Percentiles rank a stretch among this genome's conserved stretches.
phyloP scores from a whole-genome alignment of 1,140 invertebrate species.

The Drosophila miranda region DNA sequence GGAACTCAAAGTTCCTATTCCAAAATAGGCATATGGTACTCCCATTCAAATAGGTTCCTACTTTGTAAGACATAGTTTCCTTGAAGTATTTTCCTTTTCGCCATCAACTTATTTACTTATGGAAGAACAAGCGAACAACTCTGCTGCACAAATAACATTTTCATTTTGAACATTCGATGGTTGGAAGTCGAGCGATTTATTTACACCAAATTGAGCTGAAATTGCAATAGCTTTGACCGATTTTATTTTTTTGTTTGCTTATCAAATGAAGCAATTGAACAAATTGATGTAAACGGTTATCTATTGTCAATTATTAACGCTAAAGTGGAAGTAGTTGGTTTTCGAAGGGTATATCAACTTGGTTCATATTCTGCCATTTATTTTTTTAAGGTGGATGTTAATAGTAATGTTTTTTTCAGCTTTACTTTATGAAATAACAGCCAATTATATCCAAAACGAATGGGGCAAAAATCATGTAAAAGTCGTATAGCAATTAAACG shows the following conservation, averaged over 20 bases:
- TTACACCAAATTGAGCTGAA: not conserved
- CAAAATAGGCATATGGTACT: conserved; percentile 66
- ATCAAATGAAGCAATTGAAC: conserved; percentile 52
- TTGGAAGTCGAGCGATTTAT: conserved; percentile 10
- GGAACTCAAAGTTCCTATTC: conserved; percentile 47
- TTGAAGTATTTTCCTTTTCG: too few relatives aligned
- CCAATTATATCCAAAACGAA: too few relatives aligned
- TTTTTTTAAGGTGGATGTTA: not conserved
- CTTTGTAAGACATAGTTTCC: conserved; percentile 12
- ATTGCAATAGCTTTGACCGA: conserved; percentile 5
- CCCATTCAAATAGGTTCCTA: conserved; percentile 49
- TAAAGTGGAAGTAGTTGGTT: conserved; percentile 4
- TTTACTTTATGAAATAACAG: too few relatives aligned
- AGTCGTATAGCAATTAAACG: too few relatives aligned
- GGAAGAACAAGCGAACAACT: conserved; percentile 61
- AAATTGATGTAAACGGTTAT: conserved; percentile 30
- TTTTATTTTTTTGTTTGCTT: conserved; percentile 16
- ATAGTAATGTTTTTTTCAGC: too few relatives aligned
- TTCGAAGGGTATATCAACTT: not conserved
- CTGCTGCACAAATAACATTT: conserved; percentile 36
- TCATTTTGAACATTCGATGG: not conserved
- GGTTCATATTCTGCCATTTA: not conserved
- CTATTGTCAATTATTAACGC: conserved; percentile 15
- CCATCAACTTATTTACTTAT: conserved; percentile 49
- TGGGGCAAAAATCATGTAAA: too few relatives aligned